phyloP scores from a whole-genome alignment of 2,888 invertebrate genomes.

The Portevinia maculata region DNA sequence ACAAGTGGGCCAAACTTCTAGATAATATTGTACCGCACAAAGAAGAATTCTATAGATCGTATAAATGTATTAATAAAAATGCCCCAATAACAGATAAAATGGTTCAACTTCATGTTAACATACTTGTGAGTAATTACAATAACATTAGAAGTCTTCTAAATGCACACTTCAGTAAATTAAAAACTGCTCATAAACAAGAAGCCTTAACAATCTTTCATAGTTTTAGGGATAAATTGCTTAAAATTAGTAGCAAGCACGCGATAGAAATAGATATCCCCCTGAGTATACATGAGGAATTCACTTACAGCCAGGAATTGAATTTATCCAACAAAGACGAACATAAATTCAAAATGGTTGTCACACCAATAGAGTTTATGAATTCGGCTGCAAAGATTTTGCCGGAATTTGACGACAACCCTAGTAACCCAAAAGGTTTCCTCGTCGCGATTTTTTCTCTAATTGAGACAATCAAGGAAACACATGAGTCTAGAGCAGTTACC shows the following conservation, averaged over 20 bases:
- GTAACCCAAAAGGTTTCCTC: conserved; percentile 1
- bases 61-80: too few relatives aligned
- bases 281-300: background rate
- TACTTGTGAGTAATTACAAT: background rate
- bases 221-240: conserved; percentile 9
- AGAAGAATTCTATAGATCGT: background rate
- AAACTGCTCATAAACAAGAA: background rate
- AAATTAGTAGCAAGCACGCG: background rate
- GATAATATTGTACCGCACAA: background rate
- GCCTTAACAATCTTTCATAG: background rate
- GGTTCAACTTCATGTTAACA: background rate
- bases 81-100: background rate
- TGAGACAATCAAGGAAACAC: conserved; percentile 7
- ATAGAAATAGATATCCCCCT: background rate
- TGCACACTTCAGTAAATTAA: background rate
- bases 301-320: background rate
- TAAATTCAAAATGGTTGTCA: conserved; percentile 1
- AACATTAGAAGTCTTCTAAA: background rate
- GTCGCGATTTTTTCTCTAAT: conserved; percentile 2
- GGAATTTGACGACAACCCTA: conserved; percentile 20
- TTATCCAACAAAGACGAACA: background rate
- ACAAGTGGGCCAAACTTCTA: conserved; percentile 78
- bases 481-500: background rate
- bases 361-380: conserved; percentile 14
- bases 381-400: conserved; percentile 7